These are phyloP conservation scores for Trichonephila clavata DNA, from an alignment of 1,140 invertebrate species.

Conservation along the genomic window DNA sequence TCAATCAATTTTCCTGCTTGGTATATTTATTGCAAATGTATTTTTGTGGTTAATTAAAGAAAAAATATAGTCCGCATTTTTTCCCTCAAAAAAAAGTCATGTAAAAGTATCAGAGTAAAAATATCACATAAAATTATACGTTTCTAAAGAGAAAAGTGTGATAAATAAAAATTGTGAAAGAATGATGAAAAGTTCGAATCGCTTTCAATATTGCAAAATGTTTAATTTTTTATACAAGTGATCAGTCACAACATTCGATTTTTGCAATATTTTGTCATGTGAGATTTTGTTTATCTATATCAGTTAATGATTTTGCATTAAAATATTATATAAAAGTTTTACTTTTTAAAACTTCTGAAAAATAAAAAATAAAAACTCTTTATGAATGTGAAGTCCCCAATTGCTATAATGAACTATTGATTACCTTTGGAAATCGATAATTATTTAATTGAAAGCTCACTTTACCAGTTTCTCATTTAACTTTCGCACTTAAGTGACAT, in stretches of 20 bases:
- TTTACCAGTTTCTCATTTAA: background rate
- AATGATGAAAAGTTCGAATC: too few relatives aligned
- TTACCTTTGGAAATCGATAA: background rate
- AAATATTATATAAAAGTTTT: background rate
- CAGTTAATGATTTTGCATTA: background rate
- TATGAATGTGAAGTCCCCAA: background rate
- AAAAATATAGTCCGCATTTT: too few relatives aligned
- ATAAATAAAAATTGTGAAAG: too few relatives aligned
- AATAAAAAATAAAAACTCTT: background rate
- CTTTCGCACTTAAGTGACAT: too few relatives aligned
- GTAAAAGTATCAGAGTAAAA: too few relatives aligned
- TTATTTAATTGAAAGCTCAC: background rate
- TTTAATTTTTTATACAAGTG: background rate
- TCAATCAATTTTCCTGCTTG: too few relatives aligned
- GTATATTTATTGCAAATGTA: too few relatives aligned
- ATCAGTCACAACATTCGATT: background rate
- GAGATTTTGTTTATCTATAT: background rate
- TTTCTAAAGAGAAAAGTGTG: too few relatives aligned
- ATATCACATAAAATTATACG: too few relatives aligned
- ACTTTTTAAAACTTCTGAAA: background rate
- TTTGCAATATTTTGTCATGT: background rate
- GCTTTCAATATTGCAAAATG: too few relatives aligned
- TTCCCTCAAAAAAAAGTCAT: too few relatives aligned
- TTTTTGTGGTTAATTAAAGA: too few relatives aligned
- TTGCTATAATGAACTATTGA: background rate